Percentiles rank a stretch among this genome's conserved stretches.
phyloP scores from a whole-genome alignment of 2,113 vertebrate species.

The Ibidorhyncha struthersii region DNA sequence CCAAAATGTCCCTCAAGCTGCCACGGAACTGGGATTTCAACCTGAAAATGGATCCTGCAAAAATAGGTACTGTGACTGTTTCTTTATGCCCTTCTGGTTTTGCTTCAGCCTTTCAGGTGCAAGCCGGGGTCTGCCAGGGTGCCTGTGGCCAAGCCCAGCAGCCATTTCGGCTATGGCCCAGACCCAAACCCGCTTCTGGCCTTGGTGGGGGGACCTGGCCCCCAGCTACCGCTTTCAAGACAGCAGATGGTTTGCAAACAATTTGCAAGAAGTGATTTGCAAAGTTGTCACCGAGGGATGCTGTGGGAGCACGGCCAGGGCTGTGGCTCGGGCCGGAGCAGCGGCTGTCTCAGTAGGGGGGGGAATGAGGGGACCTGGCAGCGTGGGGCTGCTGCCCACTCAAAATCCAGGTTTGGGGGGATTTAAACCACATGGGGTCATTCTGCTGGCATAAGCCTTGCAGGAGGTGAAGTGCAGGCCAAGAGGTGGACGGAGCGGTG shows the following conservation, averaged over 20 bases:
- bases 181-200: not conserved
- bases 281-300: not conserved
- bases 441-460: not conserved
- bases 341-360: fast-evolving
- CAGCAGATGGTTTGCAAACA: not conserved
- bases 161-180: fast-evolving
- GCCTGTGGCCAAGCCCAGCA: not conserved
- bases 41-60: conserved; percentile 84
- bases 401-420: no score
- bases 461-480: not conserved
- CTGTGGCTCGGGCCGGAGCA: not conserved
- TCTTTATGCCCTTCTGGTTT: not conserved
- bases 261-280: not conserved
- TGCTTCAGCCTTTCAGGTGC: not conserved
- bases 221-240: not conserved
- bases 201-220: not conserved
- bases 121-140: fast-evolving
- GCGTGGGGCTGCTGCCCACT: not conserved
- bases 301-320: not conserved
- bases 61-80: conserved; percentile 82
- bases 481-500: fast-evolving
- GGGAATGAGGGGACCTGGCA: not conserved
- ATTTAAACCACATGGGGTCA: fast-evolving
- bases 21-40: conserved; percentile 94
- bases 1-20: conserved; percentile 91